phyloP scores from a whole-genome alignment of 2,797 vertebrate species.

The Phrynocephalus vlangalii region DNA sequence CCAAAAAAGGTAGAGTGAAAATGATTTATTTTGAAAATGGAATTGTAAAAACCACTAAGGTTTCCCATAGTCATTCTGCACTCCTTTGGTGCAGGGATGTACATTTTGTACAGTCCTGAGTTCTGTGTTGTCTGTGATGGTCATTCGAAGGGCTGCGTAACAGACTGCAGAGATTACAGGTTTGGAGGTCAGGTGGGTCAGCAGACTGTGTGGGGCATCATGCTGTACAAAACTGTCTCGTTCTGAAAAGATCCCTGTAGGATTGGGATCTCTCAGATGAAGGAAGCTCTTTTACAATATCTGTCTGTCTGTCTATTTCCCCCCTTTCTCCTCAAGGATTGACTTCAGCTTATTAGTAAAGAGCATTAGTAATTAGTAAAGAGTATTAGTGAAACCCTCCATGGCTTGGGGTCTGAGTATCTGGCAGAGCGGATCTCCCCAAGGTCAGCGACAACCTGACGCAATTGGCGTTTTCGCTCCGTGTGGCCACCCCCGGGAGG shows the following conservation, averaged over 20 bases:
- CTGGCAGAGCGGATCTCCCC: no score
- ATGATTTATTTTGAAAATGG: neutral
- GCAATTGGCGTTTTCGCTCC: no score
- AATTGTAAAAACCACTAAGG: neutral
- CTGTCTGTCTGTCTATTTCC: no score
- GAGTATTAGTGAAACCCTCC: no score
- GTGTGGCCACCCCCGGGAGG: no score
- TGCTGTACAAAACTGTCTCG: no score
- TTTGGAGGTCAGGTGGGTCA: neutral
- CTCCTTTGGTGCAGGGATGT: neutral
- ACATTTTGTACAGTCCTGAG: neutral
- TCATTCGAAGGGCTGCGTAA: neutral
- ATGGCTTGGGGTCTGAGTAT: no score
- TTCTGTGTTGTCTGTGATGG: neutral
- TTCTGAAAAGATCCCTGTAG: neutral
- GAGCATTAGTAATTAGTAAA: no score
- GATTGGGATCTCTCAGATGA: neutral
- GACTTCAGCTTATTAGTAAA: no score
- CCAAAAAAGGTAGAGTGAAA: neutral
- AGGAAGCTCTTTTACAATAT: neutral
- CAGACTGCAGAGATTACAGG: neutral
- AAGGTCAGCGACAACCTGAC: no score
- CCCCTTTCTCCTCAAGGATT: no score
- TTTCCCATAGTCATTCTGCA: no score
- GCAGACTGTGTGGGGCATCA: neutral